Conservation (phyloP, 2,888 invertebrate genomes). For the Pristionchus japonicus region DNA sequence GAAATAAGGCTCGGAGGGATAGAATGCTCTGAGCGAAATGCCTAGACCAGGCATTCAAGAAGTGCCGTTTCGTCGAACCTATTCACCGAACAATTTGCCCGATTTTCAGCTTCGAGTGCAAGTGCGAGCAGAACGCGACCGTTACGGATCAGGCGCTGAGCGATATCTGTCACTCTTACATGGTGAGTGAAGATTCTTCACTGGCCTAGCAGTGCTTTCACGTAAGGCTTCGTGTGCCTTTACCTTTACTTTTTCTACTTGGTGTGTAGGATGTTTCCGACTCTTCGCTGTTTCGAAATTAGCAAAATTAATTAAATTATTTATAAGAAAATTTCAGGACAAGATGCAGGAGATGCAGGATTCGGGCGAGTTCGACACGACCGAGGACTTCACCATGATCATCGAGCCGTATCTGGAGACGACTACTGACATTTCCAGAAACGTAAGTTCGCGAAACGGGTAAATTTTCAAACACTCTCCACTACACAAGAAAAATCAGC, state of each 20-base stretch:
- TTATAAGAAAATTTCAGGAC: neutral
- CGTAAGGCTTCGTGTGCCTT: too few relatives aligned
- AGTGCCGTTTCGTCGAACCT: neutral
- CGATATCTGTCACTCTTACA: constrained; percentile 58
- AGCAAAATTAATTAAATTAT: neutral
- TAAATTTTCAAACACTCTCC: too few relatives aligned
- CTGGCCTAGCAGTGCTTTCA: too few relatives aligned
- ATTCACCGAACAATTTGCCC: neutral
- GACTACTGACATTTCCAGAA: neutral
- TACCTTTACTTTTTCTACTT: too few relatives aligned
- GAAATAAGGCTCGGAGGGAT: too few relatives aligned
- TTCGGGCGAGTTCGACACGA: too few relatives aligned
- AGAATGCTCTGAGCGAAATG: too few relatives aligned
- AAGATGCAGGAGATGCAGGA: constrained; percentile 18
- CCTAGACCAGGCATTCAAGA: too few relatives aligned
- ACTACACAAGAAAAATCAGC: too few relatives aligned
- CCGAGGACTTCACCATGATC: constrained; percentile 66
- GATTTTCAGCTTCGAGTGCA: constrained; percentile 58
- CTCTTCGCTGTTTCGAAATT: too few relatives aligned
- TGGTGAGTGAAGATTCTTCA: constrained; percentile 53
- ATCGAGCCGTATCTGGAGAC: constrained; percentile 63
- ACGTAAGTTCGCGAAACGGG: neutral
- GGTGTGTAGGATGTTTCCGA: too few relatives aligned
- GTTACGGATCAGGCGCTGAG: constrained; percentile 61
- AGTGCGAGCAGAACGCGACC: constrained; percentile 59